phyloP scores from a whole-genome alignment of 1,140 invertebrate genomes.

The Propsilocerus akamusi region DNA sequence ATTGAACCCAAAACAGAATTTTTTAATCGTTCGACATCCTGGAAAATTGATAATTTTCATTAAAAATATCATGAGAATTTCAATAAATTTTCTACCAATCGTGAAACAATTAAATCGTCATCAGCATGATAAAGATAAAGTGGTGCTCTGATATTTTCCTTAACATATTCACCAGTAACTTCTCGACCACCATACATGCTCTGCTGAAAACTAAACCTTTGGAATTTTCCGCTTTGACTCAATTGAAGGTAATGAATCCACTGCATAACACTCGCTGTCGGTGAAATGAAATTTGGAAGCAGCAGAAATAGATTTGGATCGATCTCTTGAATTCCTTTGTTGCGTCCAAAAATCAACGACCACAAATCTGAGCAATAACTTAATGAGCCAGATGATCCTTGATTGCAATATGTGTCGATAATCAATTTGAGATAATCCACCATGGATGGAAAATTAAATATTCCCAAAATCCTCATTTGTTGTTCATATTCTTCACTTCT shows the following conservation, averaged over 20 bases:
- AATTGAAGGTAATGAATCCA: background rate
- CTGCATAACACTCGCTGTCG: background rate
- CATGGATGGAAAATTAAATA: background rate
- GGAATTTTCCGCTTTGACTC: background rate
- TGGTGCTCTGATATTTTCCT: background rate
- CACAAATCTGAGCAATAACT: background rate
- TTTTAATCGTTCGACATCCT: background rate
- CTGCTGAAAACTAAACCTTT: too few relatives aligned
- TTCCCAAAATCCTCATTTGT: background rate
- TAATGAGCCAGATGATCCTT: background rate
- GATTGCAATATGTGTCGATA: background rate
- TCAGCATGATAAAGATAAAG: slow-evolving; percentile 1
- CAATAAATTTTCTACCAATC: background rate
- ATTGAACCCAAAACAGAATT: background rate
- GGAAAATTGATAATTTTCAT: background rate
- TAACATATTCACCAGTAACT: background rate
- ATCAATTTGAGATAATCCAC: background rate
- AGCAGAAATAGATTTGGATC: background rate
- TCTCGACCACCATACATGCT: background rate
- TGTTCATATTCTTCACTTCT: background rate
- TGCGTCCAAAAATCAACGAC: background rate
- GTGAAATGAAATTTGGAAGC: background rate
- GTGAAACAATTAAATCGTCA: background rate
- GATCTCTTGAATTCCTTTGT: background rate
- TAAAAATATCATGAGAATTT: slow-evolving; percentile 5